phyloP scores from a whole-genome alignment of 2,888 invertebrate species.

The Melieria crassipennis region DNA sequence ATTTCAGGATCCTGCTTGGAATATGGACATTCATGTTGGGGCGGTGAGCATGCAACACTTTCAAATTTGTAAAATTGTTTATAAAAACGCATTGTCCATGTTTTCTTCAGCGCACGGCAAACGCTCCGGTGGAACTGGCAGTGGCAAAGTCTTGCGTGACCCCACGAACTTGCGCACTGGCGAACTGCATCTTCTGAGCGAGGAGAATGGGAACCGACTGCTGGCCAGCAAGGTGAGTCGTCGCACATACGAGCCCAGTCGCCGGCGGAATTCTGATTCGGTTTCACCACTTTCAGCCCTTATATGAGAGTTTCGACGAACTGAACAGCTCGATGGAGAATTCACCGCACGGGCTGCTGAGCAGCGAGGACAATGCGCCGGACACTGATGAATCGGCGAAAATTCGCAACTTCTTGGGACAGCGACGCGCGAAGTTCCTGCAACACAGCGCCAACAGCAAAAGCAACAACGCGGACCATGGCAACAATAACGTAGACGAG shows the following conservation, averaged over 20 bases:
- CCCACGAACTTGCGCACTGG: slow-evolving; percentile 13
- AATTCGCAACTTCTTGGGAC: slow-evolving; percentile 3
- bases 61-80: not conserved
- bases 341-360: slow-evolving; percentile 1
- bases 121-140: slow-evolving; percentile 48
- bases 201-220: slow-evolving; percentile 14
- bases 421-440: not conserved
- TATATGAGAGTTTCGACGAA: slow-evolving; percentile 13
- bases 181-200: slow-evolving; percentile 9
- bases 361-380: not conserved
- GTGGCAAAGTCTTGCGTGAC: slow-evolving; percentile 12
- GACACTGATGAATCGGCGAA: slow-evolving; percentile 12
- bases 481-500: not conserved
- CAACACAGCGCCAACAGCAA: not conserved
- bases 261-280: no score
- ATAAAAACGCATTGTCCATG: slow-evolving; percentile 5
- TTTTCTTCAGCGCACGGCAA: slow-evolving; percentile 53
- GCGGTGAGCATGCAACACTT: slow-evolving; percentile 53
- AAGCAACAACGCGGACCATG: not conserved
- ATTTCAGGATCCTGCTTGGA: slow-evolving; percentile 60
- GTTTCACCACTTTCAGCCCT: not conserved
- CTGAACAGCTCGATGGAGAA: slow-evolving; percentile 8
- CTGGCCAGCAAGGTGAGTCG: slow-evolving; percentile 13
- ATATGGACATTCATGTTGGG: slow-evolving; percentile 64
- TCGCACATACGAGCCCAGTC: not conserved